Evolutionary conservation across 2,888 invertebrate genomes (phyloP).

Genomic region (Orthosia gothica): DNA sequence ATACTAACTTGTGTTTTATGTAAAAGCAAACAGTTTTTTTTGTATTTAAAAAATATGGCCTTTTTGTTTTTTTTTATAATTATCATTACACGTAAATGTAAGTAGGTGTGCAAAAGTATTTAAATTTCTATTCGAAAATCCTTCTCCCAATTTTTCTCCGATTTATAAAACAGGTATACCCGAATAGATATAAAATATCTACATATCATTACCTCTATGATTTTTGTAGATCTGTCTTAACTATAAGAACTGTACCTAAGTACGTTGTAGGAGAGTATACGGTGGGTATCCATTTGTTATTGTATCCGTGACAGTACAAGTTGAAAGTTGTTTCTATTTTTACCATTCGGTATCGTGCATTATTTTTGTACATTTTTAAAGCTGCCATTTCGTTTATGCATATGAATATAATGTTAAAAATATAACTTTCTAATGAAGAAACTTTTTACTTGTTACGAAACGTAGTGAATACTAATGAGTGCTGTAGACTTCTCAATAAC

Average conservation of each 20-base stretch:
- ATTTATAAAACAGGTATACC: slow-evolving; percentile 34
- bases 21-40: not conserved
- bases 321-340: not conserved
- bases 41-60: not conserved
- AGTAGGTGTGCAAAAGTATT: not conserved
- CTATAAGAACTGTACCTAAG: slow-evolving; percentile 42
- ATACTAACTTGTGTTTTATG: not conserved
- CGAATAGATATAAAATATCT: slow-evolving; percentile 59
- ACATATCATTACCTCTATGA: slow-evolving; percentile 71
- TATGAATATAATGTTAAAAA: not conserved
- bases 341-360: not conserved
- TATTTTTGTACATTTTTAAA: not conserved
- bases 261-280: slow-evolving; percentile 26
- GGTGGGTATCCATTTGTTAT: slow-evolving; percentile 29
- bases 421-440: slow-evolving; percentile 23
- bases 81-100: not conserved
- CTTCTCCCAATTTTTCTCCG: slow-evolving; percentile 10
- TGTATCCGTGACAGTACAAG: slow-evolving; percentile 1
- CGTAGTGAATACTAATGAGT: not conserved
- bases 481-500: not conserved
- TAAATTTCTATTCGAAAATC: not conserved
- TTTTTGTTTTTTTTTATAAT: not conserved
- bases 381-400: not conserved
- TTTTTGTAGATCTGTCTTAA: slow-evolving; percentile 52
- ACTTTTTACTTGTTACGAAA: not conserved